Conservation (phyloP, 2,797 vertebrate species). For the Alfaro cultratus region DNA sequence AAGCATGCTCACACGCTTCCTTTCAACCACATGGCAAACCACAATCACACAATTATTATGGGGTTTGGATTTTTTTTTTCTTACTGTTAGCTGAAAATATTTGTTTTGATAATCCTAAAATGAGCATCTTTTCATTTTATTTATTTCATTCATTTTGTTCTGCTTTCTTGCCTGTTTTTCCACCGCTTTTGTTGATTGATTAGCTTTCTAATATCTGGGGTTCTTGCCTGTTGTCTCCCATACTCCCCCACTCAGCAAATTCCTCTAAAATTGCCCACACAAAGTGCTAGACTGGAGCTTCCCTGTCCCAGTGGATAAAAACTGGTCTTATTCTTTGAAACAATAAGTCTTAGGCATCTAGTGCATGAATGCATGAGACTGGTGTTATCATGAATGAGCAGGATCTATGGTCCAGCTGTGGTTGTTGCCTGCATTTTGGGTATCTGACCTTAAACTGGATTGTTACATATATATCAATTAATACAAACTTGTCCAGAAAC, state of each 20-base stretch:
- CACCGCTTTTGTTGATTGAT: constrained; percentile 45
- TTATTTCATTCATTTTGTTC: constrained; percentile 62
- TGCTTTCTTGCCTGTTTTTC: constrained; percentile 11
- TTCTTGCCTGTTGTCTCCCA: constrained; percentile 62
- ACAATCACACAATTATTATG: constrained; percentile 43
- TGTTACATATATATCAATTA: constrained; percentile 40
- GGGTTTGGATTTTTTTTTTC: constrained; percentile 35
- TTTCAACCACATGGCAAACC: constrained; percentile 39
- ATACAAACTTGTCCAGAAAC: constrained; percentile 25
- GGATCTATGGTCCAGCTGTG: constrained; percentile 27
- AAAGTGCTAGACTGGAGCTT: constrained; percentile 32
- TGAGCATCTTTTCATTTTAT: constrained; percentile 66
- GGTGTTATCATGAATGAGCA: constrained; percentile 39
- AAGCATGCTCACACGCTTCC: constrained; percentile 64
- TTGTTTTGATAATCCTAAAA: constrained; percentile 66
- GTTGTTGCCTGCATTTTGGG: constrained; percentile 29
- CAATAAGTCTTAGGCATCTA: constrained; percentile 62
- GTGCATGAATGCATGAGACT: constrained; percentile 24
- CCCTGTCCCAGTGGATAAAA: constrained; percentile 29
- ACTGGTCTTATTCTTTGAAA: constrained; percentile 51
- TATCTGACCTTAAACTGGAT: constrained; percentile 65
- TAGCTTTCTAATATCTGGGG: constrained; percentile 54
- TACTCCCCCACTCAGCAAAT: constrained; percentile 20
- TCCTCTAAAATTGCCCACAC: constrained; percentile 27
- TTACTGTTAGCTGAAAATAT: constrained; percentile 58